These are phyloP conservation scores for Pagetopsis macropterus DNA, from an alignment of 2,797 vertebrate genomes.

Conservation along the genomic window DNA sequence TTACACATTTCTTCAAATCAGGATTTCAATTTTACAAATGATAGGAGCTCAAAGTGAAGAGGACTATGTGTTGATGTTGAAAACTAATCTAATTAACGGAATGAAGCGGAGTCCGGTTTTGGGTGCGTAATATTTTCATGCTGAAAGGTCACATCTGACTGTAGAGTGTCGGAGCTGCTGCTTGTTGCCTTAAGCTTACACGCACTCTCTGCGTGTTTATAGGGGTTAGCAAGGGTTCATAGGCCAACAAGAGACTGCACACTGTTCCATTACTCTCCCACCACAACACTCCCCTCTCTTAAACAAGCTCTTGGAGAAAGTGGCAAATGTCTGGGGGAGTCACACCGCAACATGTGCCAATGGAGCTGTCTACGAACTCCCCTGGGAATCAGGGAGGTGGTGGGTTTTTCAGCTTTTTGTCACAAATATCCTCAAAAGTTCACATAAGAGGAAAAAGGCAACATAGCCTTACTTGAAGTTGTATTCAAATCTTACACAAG, in stretches of 20 bases:
- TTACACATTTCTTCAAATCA: background rate
- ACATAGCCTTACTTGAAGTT: background rate
- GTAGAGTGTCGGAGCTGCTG: conserved; percentile 30
- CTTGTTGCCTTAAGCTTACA: conserved; percentile 39
- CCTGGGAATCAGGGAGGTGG: background rate
- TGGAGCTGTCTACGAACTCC: conserved; percentile 41
- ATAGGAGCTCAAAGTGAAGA: background rate
- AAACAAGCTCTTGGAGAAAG: conserved; percentile 63
- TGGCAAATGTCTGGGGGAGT: conserved; percentile 54
- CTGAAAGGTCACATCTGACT: conserved; percentile 21
- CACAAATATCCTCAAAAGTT: background rate
- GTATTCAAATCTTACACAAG: background rate
- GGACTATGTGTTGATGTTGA: background rate
- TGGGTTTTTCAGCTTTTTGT: background rate
- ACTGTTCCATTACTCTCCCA: conserved; percentile 57
- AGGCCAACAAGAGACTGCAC: conserved; percentile 65
- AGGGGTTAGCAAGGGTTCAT: conserved; percentile 72
- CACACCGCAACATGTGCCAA: conserved; percentile 48
- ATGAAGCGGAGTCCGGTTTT: background rate
- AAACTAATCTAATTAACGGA: background rate
- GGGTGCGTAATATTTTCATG: conserved; percentile 26
- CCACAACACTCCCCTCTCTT: conserved; percentile 45
- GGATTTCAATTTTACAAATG: background rate
- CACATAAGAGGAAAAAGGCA: background rate
- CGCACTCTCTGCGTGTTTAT: conserved; percentile 54